A percentile compares a stretch with the other conserved stretches of the same genome.
These are phyloP conservation scores for Corythornis madagascariensis DNA, from an alignment of 2,113 vertebrate genomes.

Conservation along the genomic window DNA sequence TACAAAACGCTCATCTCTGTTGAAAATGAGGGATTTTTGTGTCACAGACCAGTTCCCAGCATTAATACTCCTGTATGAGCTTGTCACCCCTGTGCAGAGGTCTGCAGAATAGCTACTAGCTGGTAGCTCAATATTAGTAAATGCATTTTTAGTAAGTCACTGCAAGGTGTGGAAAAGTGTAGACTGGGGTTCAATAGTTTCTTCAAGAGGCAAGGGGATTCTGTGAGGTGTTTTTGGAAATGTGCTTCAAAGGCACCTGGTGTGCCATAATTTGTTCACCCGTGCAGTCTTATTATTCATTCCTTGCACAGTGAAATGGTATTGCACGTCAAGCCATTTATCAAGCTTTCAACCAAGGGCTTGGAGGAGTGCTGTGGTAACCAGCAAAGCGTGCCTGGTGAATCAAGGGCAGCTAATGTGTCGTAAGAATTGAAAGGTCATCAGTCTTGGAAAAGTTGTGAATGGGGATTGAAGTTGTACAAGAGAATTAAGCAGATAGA, in stretches of 20 bases:
- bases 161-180: background rate
- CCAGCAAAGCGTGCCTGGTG: background rate
- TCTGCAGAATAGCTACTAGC: background rate
- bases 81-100: rapidly evolving
- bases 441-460: background rate
- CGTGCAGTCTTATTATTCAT: background rate
- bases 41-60: rapidly evolving
- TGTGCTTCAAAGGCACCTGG: background rate
- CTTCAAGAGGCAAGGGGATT: background rate
- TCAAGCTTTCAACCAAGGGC: background rate
- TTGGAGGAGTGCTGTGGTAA: background rate
- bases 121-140: background rate
- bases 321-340: background rate
- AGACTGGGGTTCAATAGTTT: background rate
- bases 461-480: rapidly evolving
- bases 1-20: background rate
- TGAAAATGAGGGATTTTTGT: background rate
- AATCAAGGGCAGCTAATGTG: background rate
- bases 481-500: background rate
- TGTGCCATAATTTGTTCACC: background rate
- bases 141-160: background rate
- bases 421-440: background rate
- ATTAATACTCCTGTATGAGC: background rate
- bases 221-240: background rate
- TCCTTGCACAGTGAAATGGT: background rate